A percentile compares a stretch with the other conserved stretches of the same genome.
These are phyloP conservation scores for Platichthys flesus DNA, from an alignment of 2,113 vertebrate species.

Conservation along the genomic window DNA sequence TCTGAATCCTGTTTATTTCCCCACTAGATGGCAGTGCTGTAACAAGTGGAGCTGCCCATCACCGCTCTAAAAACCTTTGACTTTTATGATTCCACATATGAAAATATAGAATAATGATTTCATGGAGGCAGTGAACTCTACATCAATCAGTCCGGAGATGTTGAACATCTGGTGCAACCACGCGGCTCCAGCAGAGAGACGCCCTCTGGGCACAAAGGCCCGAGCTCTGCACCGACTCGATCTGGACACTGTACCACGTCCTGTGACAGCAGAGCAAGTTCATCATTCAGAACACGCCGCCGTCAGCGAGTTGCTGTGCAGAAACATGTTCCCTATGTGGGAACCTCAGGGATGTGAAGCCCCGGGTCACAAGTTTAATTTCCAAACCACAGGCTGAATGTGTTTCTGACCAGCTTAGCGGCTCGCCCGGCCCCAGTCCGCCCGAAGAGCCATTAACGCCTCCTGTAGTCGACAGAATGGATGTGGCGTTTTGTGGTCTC, in stretches of 20 bases:
- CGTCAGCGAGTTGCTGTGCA: conserved; percentile 26
- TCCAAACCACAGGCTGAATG: conserved; percentile 39
- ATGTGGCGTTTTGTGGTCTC: conserved; percentile 49
- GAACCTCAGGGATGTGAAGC: conserved; percentile 10
- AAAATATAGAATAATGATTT: conserved; percentile 1
- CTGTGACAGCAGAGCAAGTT: conserved; percentile 24
- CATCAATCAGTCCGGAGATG: background rate
- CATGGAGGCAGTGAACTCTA: background rate
- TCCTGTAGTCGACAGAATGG: conserved; percentile 48
- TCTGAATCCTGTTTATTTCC: background rate
- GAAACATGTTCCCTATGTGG: conserved; percentile 10
- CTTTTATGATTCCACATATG: background rate
- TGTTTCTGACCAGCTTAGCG: conserved; percentile 53
- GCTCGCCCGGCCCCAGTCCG: conserved; percentile 21
- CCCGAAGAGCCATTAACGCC: conserved; percentile 61
- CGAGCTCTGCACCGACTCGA: background rate
- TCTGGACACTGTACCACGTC: background rate
- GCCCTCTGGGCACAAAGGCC: background rate
- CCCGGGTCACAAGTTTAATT: conserved; percentile 57
- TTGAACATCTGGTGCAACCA: conserved; percentile 4
- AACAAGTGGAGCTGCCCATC: background rate
- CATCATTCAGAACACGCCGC: conserved; percentile 42
- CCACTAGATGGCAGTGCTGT: conserved; percentile 65
- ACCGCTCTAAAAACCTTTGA: background rate
- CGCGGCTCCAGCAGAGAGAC: too few species aligned